Evolutionary conservation across 1,140 invertebrate genomes (phyloP).

Genomic region (Neodiprion virginianus): DNA sequence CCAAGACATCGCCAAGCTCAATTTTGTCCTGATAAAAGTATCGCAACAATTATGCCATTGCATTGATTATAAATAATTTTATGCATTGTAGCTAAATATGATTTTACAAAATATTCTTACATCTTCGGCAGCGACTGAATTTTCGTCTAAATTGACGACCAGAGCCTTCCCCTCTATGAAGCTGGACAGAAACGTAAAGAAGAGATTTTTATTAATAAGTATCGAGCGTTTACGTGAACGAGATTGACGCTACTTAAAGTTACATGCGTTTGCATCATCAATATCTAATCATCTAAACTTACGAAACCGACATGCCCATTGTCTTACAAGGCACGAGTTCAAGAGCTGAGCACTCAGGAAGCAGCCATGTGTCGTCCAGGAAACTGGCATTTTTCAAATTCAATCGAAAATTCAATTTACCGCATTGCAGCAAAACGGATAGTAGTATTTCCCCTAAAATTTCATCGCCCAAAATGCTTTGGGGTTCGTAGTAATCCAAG

Average conservation of each 20-base stretch:
- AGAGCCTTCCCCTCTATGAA: conserved; percentile 64
- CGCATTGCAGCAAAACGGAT: conserved; percentile 65
- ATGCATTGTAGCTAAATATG: neutral
- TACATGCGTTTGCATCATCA: too few relatives aligned
- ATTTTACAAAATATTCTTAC: conserved; percentile 52
- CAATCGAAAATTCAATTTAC: conserved; percentile 63
- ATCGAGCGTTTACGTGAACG: too few relatives aligned
- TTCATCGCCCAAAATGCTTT: conserved; percentile 64
- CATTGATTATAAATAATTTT: neutral
- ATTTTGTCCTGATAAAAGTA: conserved; percentile 63
- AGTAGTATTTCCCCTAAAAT: conserved; percentile 67
- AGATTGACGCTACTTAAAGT: too few relatives aligned
- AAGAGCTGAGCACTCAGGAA: conserved; percentile 58
- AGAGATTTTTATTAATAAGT: neutral
- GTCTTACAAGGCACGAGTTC: conserved; percentile 66
- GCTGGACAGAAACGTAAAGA: conserved; percentile 45
- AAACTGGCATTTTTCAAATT: conserved; percentile 64
- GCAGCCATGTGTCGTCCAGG: conserved; percentile 64
- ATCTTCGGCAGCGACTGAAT: conserved; percentile 66
- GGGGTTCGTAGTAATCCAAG: conserved; percentile 43
- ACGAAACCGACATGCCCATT: conserved; percentile 66
- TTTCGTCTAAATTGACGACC: conserved; percentile 61
- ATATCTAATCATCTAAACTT: conserved; percentile 26
- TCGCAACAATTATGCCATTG: conserved; percentile 17
- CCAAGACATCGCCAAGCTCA: conserved; percentile 68